These are phyloP conservation scores for Drosophila funebris DNA, from an alignment of 1,140 invertebrate genomes.

Conservation along the genomic window DNA sequence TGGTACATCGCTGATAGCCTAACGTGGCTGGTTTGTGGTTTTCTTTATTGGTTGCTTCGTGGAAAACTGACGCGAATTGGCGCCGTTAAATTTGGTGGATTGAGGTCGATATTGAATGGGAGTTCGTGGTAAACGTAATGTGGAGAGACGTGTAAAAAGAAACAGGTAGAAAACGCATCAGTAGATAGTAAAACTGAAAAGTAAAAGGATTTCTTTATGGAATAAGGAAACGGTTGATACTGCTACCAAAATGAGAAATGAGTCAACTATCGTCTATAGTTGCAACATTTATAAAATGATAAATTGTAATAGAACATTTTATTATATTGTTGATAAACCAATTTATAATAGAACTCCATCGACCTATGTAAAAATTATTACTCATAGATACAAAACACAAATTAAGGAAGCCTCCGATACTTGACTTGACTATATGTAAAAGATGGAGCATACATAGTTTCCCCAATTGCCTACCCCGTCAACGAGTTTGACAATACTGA, in stretches of 20 bases:
- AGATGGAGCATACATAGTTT: too few relatives aligned
- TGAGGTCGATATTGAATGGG: constrained; percentile 1
- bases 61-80: constrained; percentile 46
- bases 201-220: neutral
- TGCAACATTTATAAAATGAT: too few relatives aligned
- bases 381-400: too few relatives aligned
- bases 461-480: neutral
- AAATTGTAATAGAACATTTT: too few relatives aligned
- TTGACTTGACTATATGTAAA: too few relatives aligned
- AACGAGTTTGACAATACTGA: constrained; percentile 4
- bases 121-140: neutral
- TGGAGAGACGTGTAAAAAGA: neutral
- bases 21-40: constrained; percentile 31
- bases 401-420: too few relatives aligned
- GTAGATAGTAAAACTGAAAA: constrained; percentile 5
- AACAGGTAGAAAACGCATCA: neutral
- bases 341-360: too few relatives aligned
- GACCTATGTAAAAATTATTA: too few relatives aligned
- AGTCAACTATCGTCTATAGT: too few relatives aligned
- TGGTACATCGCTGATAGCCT: constrained; percentile 58
- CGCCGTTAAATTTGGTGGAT: constrained; percentile 35
- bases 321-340: too few relatives aligned
- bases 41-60: constrained; percentile 48
- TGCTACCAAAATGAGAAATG: neutral
- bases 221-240: neutral